Percentiles rank a stretch among this genome's conserved stretches.
Conservation (phyloP, 1,140 invertebrate genomes). For the Drosophila albomicans region DNA sequence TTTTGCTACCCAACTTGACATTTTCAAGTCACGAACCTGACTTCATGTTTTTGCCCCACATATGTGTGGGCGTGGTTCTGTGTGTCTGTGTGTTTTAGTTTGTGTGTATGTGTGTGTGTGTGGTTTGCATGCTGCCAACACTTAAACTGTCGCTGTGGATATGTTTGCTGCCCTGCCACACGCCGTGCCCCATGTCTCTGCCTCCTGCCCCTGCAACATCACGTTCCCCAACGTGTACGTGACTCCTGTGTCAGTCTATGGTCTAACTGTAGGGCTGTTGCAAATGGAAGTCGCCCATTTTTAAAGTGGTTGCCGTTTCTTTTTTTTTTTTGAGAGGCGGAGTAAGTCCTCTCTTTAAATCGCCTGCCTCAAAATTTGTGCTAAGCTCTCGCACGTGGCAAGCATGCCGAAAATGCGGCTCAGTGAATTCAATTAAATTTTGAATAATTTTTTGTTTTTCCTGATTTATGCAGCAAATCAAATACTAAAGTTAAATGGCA, state of each 20-base stretch:
- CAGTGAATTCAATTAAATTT: conserved; percentile 48
- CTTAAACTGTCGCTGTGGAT: conserved; percentile 63
- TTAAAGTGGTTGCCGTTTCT: conserved; percentile 48
- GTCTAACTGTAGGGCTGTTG: conserved; percentile 7
- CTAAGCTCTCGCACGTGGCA: conserved; percentile 39
- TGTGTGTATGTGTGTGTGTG: conserved; percentile 53
- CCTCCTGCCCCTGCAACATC: not conserved
- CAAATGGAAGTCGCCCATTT: conserved; percentile 40
- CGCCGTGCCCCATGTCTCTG: not conserved
- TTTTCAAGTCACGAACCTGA: conserved; percentile 49
- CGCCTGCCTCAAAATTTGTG: conserved; percentile 18
- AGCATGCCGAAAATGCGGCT: conserved; percentile 27
- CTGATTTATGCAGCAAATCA: conserved; percentile 24
- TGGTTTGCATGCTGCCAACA: conserved; percentile 72
- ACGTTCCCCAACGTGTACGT: conserved; percentile 43
- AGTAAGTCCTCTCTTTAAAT: conserved; percentile 34
- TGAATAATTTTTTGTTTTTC: conserved; percentile 23
- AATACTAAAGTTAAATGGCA: conserved; percentile 21
- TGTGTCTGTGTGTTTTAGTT: conserved; percentile 30
- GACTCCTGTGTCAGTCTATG: conserved; percentile 49
- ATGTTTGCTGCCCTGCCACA: conserved; percentile 31
- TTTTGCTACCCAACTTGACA: conserved; percentile 35
- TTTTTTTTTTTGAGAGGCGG: conserved; percentile 17
- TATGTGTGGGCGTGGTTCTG: conserved; percentile 23
- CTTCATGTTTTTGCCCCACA: conserved; percentile 31